Percentiles rank a stretch among this genome's conserved stretches.
Evolutionary conservation across 2,113 vertebrate genomes (phyloP).

Genomic region (Crypturellus undulatus): DNA sequence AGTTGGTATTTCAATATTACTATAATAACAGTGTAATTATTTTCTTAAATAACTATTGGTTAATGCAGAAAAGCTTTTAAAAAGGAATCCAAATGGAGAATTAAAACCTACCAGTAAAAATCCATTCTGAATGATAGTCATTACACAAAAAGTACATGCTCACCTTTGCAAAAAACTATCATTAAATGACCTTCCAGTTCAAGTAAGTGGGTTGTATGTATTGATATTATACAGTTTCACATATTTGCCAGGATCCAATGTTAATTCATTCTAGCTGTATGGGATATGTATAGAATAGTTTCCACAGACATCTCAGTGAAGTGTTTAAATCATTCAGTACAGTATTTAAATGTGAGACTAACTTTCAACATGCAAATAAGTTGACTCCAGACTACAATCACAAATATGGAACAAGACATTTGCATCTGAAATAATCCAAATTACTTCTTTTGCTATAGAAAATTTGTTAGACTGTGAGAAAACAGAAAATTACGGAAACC

Average conservation of each 20-base stretch:
- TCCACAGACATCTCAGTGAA: neutral
- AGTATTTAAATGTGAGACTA: neutral
- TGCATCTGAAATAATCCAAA: conserved; percentile 38
- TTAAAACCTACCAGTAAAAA: neutral
- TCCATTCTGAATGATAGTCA: neutral
- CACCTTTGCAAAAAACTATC: neutral
- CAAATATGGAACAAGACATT: neutral
- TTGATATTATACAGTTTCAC: neutral
- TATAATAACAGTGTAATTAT: neutral
- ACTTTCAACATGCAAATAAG: conserved; percentile 4
- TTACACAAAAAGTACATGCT: neutral
- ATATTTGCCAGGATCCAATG: neutral
- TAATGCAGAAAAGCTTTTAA: neutral
- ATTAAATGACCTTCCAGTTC: neutral
- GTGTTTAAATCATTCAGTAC: neutral
- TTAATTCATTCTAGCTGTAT: neutral
- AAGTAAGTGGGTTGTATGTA: fast-evolving
- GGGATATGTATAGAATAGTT: neutral
- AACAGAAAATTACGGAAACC: neutral
- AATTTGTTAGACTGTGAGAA: neutral
- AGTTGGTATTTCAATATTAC: neutral
- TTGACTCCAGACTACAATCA: neutral
- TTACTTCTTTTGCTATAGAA: conserved; percentile 22
- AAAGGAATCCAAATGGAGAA: neutral
- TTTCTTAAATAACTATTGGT: neutral